Base-by-base conservation (phyloP, 2,797 vertebrate species). In the Xerus rutilus region DNA sequence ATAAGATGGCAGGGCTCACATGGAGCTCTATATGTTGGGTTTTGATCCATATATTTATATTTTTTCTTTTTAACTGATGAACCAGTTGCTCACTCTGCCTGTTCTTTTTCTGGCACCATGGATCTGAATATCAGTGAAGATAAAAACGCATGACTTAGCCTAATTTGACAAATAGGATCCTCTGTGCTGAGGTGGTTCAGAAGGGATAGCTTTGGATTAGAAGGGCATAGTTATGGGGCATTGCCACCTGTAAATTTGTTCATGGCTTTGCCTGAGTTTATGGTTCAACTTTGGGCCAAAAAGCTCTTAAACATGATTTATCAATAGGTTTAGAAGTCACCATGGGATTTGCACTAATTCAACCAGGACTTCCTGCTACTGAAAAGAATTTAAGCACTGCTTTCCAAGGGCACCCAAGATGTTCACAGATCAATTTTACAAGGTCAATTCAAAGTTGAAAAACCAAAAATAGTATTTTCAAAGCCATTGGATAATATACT, bases 241-340 rank as follows among this genome's bases (percentile, higher is more conserved):
- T 87, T 85, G 95, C 14, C 88, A 83, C 69, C 95, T 94, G 73
- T 4, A 73, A 93, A 97, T 74, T 93, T 97, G 84, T 96, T 97
- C 89, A 62, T 95, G 89, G 3, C 94, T 98, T 95, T 95, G 86
- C 32, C 52, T 93, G 65, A 95, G 97, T 97, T 98, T 98, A 93
- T 95, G 96, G 95, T 32, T 79, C 94, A 96, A 54, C 77, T 92
- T 76, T 91, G 93, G 82, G 47, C 76, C 32, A 35, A 93, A 89
- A 97, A 94, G 17, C 70, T 98, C 96, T 81, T 96, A 97, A 98
- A 97, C 74, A 52, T 93, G 86, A 96, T 98, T 98, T 97, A 81
- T 91, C 70, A 93, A 52, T 79, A 95, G 87, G 45, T 45, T 94
- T 90, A 69, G 87, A 92, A 90, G 74, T 92, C 95, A 94, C 96